phyloP scores from a whole-genome alignment of 2,888 invertebrate genomes.

The Nomada hirtipes region DNA sequence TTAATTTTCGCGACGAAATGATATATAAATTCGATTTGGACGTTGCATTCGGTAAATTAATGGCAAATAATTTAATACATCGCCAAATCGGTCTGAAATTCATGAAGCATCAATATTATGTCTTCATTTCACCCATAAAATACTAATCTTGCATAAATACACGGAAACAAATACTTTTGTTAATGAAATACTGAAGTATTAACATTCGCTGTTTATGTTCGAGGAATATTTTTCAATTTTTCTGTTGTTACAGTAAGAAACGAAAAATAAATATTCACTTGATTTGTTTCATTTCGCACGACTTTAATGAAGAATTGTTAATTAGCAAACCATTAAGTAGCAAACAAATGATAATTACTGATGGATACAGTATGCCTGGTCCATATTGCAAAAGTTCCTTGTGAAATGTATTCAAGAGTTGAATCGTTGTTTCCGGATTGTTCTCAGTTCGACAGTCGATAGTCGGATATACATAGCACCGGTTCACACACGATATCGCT shows the following conservation, averaged over 20 bases:
- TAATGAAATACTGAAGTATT: too few relatives aligned
- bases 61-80: constrained; percentile 8
- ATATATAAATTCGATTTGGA: constrained; percentile 4
- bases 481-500: constrained; percentile 26
- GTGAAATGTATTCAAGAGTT: constrained; percentile 47
- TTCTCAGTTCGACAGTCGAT: constrained; percentile 41
- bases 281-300: not conserved
- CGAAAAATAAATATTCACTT: too few relatives aligned
- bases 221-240: too few relatives aligned
- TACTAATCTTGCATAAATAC: too few relatives aligned
- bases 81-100: not conserved
- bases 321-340: not conserved
- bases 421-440: constrained; percentile 44
- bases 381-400: constrained; percentile 42
- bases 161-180: not conserved
- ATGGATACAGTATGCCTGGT: not conserved
- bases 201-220: too few relatives aligned
- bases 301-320: not conserved
- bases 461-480: constrained; percentile 7
- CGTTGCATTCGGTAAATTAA: not conserved
- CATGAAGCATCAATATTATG: not conserved
- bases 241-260: too few relatives aligned
- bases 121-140: not conserved
- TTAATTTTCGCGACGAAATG: constrained; percentile 8
- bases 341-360: constrained; percentile 15